Evolutionary conservation across 2,113 vertebrate species (phyloP).

Genomic region (Eolophus roseicapilla): DNA sequence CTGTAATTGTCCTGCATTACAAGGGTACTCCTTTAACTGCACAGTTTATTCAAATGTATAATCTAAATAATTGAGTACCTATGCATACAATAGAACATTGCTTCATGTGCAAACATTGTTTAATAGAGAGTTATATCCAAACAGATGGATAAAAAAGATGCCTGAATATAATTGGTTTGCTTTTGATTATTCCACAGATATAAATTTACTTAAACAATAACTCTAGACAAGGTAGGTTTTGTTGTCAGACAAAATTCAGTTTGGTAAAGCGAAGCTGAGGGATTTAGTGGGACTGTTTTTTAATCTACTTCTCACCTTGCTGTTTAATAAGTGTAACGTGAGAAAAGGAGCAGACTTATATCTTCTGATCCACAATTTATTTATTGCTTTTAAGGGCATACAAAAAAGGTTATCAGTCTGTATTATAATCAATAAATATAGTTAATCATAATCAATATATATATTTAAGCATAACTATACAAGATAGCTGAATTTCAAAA

Average conservation of each 20-base stretch:
- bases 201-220: slow-evolving; percentile 78
- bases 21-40: slow-evolving; percentile 72
- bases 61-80: slow-evolving; percentile 84
- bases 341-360: background rate
- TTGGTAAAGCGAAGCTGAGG: slow-evolving; percentile 31
- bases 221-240: slow-evolving; percentile 62
- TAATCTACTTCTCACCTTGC: slow-evolving; percentile 47
- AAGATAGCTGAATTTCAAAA: background rate
- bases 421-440: background rate
- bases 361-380: background rate
- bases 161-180: slow-evolving; percentile 79
- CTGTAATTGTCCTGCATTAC: slow-evolving; percentile 82
- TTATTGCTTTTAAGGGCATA: background rate
- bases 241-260: slow-evolving; percentile 63
- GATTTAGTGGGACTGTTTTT: background rate
- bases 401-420: background rate
- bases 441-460: too few relatives aligned
- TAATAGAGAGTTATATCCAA: slow-evolving; percentile 80
- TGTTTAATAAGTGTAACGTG: slow-evolving; percentile 14
- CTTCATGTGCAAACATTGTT: slow-evolving; percentile 78
- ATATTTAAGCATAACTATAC: background rate
- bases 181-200: slow-evolving; percentile 79
- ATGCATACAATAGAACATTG: slow-evolving; percentile 76
- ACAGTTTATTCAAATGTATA: slow-evolving; percentile 80
- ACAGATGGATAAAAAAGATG: slow-evolving; percentile 77